Conservation (phyloP, 2,888 invertebrate species). For the Drosophila ustulata region DNA sequence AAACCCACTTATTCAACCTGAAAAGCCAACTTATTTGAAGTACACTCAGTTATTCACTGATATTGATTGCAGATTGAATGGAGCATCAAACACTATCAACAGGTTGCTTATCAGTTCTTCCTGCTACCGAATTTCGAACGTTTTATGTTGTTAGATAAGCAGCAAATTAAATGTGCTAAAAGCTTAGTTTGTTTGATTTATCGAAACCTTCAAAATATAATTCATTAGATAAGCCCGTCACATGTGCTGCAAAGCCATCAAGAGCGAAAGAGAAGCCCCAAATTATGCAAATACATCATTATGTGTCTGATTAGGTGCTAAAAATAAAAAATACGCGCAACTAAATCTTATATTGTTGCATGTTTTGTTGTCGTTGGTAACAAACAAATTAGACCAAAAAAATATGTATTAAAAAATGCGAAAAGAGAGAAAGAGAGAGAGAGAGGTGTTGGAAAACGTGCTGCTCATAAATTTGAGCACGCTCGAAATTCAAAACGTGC, state of each 20-base stretch:
- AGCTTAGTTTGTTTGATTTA: constrained; percentile 33
- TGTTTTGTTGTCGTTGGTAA: not conserved
- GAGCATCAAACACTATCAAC: constrained; percentile 4
- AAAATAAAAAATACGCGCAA: constrained; percentile 43
- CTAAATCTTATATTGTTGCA: constrained; percentile 15
- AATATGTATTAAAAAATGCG: not conserved
- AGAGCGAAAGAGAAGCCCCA: constrained; percentile 15
- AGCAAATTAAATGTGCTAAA: constrained; percentile 37
- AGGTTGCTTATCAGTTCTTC: constrained; percentile 28
- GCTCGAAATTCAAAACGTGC: constrained; percentile 59
- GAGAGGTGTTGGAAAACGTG: constrained; percentile 41
- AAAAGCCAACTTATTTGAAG: not conserved
- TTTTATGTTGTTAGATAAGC: constrained; percentile 20
- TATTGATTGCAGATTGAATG: not conserved
- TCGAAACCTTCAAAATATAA: constrained; percentile 16
- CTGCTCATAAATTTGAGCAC: constrained; percentile 59
- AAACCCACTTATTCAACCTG: not conserved
- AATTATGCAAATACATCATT: constrained; percentile 55
- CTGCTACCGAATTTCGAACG: constrained; percentile 24
- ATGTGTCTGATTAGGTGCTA: constrained; percentile 65
- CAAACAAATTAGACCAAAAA: constrained; percentile 45
- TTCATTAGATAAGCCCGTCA: constrained; percentile 42
- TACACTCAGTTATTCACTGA: not conserved
- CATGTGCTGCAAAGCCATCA: constrained; percentile 35
- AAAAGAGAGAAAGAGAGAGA: not conserved